Base-by-base conservation (phyloP, 2,888 invertebrate species). In the Pandemis cinnamomeana region DNA sequence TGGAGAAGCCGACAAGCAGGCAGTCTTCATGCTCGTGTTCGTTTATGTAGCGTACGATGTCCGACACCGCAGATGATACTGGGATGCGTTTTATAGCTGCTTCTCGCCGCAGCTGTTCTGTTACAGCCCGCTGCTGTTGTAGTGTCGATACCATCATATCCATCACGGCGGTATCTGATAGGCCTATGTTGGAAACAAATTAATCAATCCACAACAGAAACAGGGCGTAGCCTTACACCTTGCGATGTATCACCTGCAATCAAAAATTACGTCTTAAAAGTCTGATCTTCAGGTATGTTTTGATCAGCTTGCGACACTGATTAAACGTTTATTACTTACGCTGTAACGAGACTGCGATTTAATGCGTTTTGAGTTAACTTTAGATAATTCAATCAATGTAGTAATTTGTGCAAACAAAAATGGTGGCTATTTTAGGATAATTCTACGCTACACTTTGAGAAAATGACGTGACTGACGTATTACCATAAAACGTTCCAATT, bases 21-120 rank as follows among this genome's bases (percentile, higher is more conserved):
- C 97, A 98, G 92, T 99, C 99, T 85, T 99, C 98, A 82, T 97
- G 97, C 86, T 98, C 97, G 85, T 99, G 98, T 83, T 98, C 98
- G 61, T 96, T 95, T 79, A 98, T 97, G 87, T 96, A 98, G 87
- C 98, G 98, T 87, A 98, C 97, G 82, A 99, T 98, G 83, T 99
- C 97, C 79, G 97, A 96, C 74, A 98, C 97, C n/a, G 98, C 98
- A 82, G 97, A 97, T 48, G 98, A 98, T 41, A 98, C 97, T 61
- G 97, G 96, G 84, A 98, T 96, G 73, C 99, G 96, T 85, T 97
- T 97, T 74, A 99, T 96, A 61, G 97, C 96, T 69, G 98, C 98
- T 91, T 99, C 99, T 70, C 98, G 96, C 78, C 98, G 96, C 79
- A 99, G 95, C 94, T 99, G 99, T 88, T 99, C 98, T 75, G 98